Base-by-base conservation (phyloP, 2,888 invertebrate genomes). In the Cremastobaeus sp. region DNA sequence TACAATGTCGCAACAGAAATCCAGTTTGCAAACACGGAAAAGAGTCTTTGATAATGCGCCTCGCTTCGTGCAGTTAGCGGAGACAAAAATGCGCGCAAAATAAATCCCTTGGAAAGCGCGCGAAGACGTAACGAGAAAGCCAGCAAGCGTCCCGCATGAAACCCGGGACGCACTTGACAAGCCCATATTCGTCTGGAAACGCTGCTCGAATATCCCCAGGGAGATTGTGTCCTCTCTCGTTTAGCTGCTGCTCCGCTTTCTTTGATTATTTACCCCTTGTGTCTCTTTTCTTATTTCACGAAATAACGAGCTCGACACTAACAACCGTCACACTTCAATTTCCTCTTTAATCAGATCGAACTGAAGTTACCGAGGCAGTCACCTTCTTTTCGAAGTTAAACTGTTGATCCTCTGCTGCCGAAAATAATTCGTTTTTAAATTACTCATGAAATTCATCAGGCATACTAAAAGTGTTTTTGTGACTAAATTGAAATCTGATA, bases 151-250 rank as follows among this genome's bases (percentile, higher is more conserved):
- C 73, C 73, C 74, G 69, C 68, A 73, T 73, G 62, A 47, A 66
- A 66, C 37, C 37, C 43, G 30, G 68, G 57, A 62, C 62, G 50
- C 62, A 60, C 68, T 68, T 73, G 73, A 73, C 73, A 68, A 73
- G 62, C 73, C 73, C 68, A 60, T 62, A 68, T 73, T 73, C 62
- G 72, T 55, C 48, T 50, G 28, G 39, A 48, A 18, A 25, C 59
- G 47, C 9, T 34, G 72, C 66, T 72, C 72, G 68, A 68, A 62
- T 62, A 62, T 68, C 73, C 57, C 60, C 45, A 50, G 62, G 62
- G 62, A 62, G 62, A 62, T 62, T 68, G 57, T 68, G 48, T 57
- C 43, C 48, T 60, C 48, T 50, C 32, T 18, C 3, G 28, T 34
- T 14, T 48, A 41, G 20, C 21, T 12, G 37, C 18, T 50, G 41